Percentiles rank a stretch among this genome's conserved stretches.
Conservation (phyloP, 2,113 vertebrate genomes). For the Psettodes erumei region DNA sequence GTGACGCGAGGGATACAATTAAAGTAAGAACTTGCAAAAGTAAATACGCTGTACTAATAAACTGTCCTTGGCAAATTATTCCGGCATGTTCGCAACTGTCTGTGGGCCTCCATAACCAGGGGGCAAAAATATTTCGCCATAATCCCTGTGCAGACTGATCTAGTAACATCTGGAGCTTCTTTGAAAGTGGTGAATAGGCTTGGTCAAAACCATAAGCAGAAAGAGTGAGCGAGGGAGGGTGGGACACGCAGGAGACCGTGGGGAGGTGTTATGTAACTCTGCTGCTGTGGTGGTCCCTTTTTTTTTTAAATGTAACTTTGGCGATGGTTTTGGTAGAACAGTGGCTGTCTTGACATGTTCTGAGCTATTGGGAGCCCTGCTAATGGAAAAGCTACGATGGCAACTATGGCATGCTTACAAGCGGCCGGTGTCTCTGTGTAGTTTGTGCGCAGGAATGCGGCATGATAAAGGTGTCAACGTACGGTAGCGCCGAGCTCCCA, state of each 20-base stretch:
- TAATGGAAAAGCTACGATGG: constrained; percentile 41
- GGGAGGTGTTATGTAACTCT: constrained; percentile 51
- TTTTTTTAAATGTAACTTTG: background rate
- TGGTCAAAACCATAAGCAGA: constrained; percentile 11
- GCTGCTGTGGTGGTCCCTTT: constrained; percentile 32
- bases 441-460: constrained; percentile 12
- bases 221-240: background rate
- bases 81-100: background rate
- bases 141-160: constrained; percentile 40
- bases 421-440: background rate
- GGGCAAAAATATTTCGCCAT: constrained; percentile 22
- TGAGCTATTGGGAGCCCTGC: background rate
- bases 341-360: constrained; percentile 25
- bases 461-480: background rate
- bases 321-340: constrained; percentile 28
- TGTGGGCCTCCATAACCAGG: constrained; percentile 5
- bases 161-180: constrained; percentile 58
- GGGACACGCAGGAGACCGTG: background rate
- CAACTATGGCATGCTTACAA: constrained; percentile 9
- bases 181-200: constrained; percentile 6
- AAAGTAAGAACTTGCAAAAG: background rate
- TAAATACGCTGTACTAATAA: background rate
- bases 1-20: background rate
- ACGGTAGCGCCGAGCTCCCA: background rate
- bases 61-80: background rate